These are phyloP conservation scores for zebrafish (Danio rerio) DNA, from an alignment of 2,113 vertebrate species.

Conservation along the genomic window GRCz12tu NC_133180.1:53381501-53382000, in stretches of 20 bases:
- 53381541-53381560: conserved; percentile 59
- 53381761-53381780: too few relatives aligned
- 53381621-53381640: neutral
- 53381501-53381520: conserved; percentile 72
- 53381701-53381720: neutral
- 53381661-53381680: neutral
- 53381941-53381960: too few relatives aligned
- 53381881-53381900: neutral
- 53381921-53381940: too few relatives aligned
- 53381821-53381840: neutral
- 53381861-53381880: neutral
- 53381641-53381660: neutral
- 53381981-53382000: too few relatives aligned
- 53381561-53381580: neutral
- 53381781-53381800: too few relatives aligned
- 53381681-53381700: neutral
- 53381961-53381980: too few relatives aligned
- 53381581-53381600: conserved; percentile 19
- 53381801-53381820: too few relatives aligned
- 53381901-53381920: too few relatives aligned
- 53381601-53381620: conserved; percentile 4
- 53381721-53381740: too few relatives aligned
- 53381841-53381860: neutral
- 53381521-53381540: conserved; percentile 68
- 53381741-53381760: too few relatives aligned